Evolutionary conservation across 2,113 vertebrate species (phyloP).

Genomic region (Ictalurus furcatus): DNA sequence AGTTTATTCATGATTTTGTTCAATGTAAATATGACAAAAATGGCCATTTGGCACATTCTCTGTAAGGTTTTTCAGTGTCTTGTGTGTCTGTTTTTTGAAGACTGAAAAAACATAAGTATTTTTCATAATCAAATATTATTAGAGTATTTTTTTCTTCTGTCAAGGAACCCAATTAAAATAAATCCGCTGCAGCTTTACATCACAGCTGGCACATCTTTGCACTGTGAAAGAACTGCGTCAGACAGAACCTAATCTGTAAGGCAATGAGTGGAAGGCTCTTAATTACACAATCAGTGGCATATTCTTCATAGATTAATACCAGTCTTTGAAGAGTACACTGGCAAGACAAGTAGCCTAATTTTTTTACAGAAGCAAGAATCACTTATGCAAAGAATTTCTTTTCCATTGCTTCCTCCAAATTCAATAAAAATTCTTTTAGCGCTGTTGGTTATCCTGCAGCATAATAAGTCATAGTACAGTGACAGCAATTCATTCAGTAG

Average conservation of each 20-base stretch:
- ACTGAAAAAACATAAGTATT: background rate
- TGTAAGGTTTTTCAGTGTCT: background rate
- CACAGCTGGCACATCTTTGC: conserved; percentile 24
- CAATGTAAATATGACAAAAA: background rate
- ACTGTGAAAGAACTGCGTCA: conserved; percentile 1
- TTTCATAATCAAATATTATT: conserved; percentile 1
- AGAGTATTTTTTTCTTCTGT: conserved; percentile 9
- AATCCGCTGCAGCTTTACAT: conserved; percentile 14
- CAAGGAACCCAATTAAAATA: conserved; percentile 21
- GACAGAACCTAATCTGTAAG: conserved; percentile 33
- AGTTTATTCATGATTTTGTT: background rate
- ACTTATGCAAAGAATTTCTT: conserved; percentile 18
- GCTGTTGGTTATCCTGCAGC: background rate
- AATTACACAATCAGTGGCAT: conserved; percentile 44
- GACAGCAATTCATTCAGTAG: background rate
- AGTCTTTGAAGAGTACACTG: conserved; percentile 17
- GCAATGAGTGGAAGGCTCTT: conserved; percentile 20
- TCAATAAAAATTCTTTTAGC: background rate
- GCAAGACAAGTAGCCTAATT: conserved; percentile 33
- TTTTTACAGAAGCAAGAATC: background rate
- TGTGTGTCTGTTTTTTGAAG: background rate
- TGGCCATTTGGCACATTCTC: background rate
- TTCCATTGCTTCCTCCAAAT: background rate
- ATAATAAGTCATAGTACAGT: background rate
- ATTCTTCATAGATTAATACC: conserved; percentile 46